Evolutionary conservation across 1,140 invertebrate species (phyloP), one percentile per base, ranked within the genome.

Genomic region (Drosophila prosaltans): DNA sequence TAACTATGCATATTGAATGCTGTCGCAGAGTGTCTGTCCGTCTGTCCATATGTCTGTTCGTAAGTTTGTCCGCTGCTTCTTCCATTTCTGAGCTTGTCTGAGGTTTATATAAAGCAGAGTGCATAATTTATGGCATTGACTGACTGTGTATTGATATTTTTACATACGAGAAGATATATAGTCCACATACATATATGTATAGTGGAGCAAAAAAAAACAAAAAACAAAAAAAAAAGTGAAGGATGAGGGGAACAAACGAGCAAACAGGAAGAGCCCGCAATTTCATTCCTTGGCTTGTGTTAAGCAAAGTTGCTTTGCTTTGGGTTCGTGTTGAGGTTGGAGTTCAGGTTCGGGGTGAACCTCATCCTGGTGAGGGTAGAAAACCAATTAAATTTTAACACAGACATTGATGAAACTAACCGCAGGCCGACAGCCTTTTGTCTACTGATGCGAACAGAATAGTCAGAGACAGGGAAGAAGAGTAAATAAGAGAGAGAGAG

Each of bases 351-450:
- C 32, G 32, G 32, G 32, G 32, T 36, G 32, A 6, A 36, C 32
- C 45, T 41, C 65, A 40, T 75, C 62, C 16, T 16, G 26, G 72
- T 9, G 21, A 11, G 58, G 11, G 58, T 10, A 40, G 30, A 81
- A 84, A 85, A 86, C 78, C 82, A 85, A 86, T 86, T 85, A 86
- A 81, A 77, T 69, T 81, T 84, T 86, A 78, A 85, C 74, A 76
- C 73, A 76, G 62, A 55, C 57, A 67, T 75, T 74, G 69, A 76
- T 73, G 65, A 54, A 70, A 61, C 69, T 59, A 76, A 76, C 78
- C 82, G 57, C 82, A 85, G 66, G 62, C 6, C 32, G 9, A 51
- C 45, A 51, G 45, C 45, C 45, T 51, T 51, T 51, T 51, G 45
- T 51, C 45, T 24, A 51, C 21, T 51, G 45, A 51, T 51, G 45